Evolutionary conservation across 2,797 vertebrate genomes (phyloP).

Genomic region (Anomalospiza imberbis): DNA sequence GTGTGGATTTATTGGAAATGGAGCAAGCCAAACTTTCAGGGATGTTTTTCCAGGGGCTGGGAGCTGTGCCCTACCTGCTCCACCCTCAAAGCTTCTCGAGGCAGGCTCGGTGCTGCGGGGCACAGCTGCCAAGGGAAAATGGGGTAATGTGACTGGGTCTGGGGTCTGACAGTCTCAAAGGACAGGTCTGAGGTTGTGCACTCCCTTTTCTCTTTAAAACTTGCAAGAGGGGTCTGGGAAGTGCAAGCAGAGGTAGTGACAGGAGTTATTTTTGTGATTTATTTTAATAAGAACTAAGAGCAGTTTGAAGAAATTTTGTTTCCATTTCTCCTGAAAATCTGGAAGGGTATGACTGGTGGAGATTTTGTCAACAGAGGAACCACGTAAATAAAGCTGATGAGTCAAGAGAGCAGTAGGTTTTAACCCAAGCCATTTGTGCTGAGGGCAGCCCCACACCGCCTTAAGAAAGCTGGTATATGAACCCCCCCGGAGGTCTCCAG

Average conservation of each 20-base stretch:
- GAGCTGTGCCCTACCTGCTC: slow-evolving; percentile 17
- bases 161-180: not conserved
- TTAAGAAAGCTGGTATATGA: not conserved
- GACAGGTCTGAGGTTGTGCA: not conserved
- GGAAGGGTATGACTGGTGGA: not conserved
- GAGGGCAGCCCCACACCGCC: not conserved
- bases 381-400: not conserved
- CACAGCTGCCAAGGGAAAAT: not conserved
- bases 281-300: not conserved
- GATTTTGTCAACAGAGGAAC: not conserved
- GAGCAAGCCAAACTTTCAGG: not conserved
- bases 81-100: not conserved
- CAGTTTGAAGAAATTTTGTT: not conserved
- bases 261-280: not conserved
- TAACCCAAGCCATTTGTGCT: not conserved
- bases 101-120: accelerated
- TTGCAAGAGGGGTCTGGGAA: not conserved
- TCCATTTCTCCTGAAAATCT: not conserved
- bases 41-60: slow-evolving; percentile 40
- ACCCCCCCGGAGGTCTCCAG: not conserved
- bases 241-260: not conserved
- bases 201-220: not conserved
- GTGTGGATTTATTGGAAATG: not conserved
- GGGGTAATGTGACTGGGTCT: accelerated
- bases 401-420: not conserved